A percentile compares a stretch with the other conserved stretches of the same genome.
Evolutionary conservation across 2,113 vertebrate genomes (phyloP).

Genomic region (Halcyon malimbica): DNA sequence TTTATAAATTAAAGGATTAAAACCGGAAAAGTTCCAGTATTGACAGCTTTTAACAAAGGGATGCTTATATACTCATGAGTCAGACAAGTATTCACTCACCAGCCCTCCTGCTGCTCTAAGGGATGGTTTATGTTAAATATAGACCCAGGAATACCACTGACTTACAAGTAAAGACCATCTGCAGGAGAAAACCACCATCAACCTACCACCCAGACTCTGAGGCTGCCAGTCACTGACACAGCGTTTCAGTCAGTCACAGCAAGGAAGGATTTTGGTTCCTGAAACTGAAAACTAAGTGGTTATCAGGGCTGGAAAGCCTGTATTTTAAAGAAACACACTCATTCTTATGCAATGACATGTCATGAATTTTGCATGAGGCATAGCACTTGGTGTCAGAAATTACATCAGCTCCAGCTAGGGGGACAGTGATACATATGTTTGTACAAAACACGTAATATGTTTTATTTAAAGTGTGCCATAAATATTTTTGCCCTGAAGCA

Average conservation of each 20-base stretch:
- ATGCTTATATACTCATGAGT: neutral
- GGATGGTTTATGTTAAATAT: neutral
- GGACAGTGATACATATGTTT: constrained; percentile 79
- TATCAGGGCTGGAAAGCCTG: constrained; percentile 43
- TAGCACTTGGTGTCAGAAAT: constrained; percentile 73
- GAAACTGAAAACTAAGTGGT: constrained; percentile 40
- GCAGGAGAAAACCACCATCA: neutral
- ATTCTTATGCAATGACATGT: constrained; percentile 70
- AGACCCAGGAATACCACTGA: neutral
- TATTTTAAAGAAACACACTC: constrained; percentile 61
- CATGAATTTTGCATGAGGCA: constrained; percentile 76
- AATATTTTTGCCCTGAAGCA: constrained; percentile 77
- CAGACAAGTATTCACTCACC: neutral
- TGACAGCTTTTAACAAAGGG: neutral
- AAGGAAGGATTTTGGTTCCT: constrained; percentile 27
- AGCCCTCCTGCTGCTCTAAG: neutral
- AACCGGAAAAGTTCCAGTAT: neutral
- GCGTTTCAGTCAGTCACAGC: neutral
- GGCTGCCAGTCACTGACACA: neutral
- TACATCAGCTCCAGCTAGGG: constrained; percentile 72
- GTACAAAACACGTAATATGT: constrained; percentile 78
- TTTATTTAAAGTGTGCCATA: constrained; percentile 78
- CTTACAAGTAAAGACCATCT: neutral
- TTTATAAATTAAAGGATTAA: neutral
- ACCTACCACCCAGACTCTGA: neutral